Evolutionary conservation across 2,888 invertebrate species (phyloP), one percentile per base, ranked within the genome.

Genomic region (Magallana nippona): DNA sequence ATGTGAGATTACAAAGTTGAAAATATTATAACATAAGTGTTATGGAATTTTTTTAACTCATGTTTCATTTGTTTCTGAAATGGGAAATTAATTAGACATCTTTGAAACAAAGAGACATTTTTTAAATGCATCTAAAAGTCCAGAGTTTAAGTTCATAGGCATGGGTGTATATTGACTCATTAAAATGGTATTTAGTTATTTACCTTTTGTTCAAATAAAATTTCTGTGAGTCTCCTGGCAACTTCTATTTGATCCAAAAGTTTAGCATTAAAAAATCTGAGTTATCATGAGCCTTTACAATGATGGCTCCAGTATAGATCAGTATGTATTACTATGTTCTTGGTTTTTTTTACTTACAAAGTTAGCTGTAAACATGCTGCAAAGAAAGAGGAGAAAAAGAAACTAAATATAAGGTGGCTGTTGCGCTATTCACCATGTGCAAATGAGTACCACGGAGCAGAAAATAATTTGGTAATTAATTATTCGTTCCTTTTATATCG

Each of bases 401-500:
- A 15, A 13, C 27, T 63, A 11, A 27, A 10, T 0, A 27, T 63
- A 19, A 94, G 93, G 81, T 95, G 96, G 95, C 94, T 94, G 55
- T 93, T 96, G 56, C 93, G 95, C 27, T 95, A 95, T 90, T 95
- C 96, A 11, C 94, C 94, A 60, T 96, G 96, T 92, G 88, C 90
- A 17, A 86, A 89, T 27, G 92, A 92, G 82, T 91, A 89, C 84
- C 79, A 86, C 22, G 85, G 82, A n/a, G 44, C 88, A 17, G 87
- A 88, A 56, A 82, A 83, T 10, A 80, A 85, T 58, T 15, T 78
- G 55, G 88, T 86, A 87, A 83, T 86, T 8, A 15, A 55, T 57
- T 58, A n/a, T n/a, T n/a, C n/a, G n/a, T n/a, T n/a, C n/a, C n/a
- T n/a, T n/a, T n/a, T n/a, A 77, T 60, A 3, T 71, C 71, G 22